Evolutionary conservation across 2,888 invertebrate species (phyloP).

Genomic region (Sturmia bella): DNA sequence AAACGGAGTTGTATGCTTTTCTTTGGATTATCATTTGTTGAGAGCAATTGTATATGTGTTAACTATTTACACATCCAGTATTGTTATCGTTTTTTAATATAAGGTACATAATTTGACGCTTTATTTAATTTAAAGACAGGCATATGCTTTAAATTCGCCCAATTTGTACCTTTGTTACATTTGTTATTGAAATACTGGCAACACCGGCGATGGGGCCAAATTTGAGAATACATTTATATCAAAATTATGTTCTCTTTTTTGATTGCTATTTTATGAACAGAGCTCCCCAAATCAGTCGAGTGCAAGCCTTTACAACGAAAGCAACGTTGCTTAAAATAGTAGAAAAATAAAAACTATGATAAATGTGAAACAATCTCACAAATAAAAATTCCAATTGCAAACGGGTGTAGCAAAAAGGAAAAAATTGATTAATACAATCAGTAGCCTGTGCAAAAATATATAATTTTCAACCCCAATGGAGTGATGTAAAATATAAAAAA

Average conservation of each 20-base stretch:
- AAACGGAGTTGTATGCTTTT: too few species aligned
- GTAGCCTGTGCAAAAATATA: conserved; percentile 14
- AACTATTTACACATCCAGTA: too few species aligned
- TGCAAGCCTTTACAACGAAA: conserved; percentile 69
- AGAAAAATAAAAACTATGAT: not conserved
- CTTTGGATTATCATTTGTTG: too few species aligned
- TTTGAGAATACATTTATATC: conserved; percentile 13
- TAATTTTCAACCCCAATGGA: conserved; percentile 3
- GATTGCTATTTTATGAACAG: conserved; percentile 12
- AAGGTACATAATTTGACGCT: too few species aligned
- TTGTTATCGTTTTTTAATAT: too few species aligned
- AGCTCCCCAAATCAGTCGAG: conserved; percentile 67
- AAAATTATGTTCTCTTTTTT: conserved; percentile 28
- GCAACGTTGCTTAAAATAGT: conserved; percentile 62
- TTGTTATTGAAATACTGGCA: not conserved
- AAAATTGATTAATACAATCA: conserved; percentile 52
- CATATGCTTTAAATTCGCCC: too few species aligned
- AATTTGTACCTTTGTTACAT: too few species aligned
- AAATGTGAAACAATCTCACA: conserved; percentile 13
- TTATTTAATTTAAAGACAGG: too few species aligned
- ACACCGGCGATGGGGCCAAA: conserved; percentile 14
- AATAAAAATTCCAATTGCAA: conserved; percentile 52
- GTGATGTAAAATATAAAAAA: conserved; percentile 41
- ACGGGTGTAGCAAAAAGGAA: conserved; percentile 62
- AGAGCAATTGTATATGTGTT: too few species aligned